Base-by-base conservation (phyloP, 2,888 invertebrate genomes). In the Neuroscelio doddi region DNA sequence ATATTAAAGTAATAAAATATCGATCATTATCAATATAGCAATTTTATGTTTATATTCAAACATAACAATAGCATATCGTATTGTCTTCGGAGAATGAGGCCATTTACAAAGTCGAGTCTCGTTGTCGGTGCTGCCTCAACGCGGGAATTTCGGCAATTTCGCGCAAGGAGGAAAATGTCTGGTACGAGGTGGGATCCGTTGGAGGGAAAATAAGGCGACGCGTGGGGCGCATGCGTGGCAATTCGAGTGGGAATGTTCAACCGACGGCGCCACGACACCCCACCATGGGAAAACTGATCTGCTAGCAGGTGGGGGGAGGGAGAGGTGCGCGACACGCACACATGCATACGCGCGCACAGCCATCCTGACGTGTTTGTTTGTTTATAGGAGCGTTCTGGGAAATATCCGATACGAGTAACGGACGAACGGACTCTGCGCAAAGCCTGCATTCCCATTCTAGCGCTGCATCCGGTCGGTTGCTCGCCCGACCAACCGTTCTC, bases 351-450 rank as follows among this genome's bases (percentile, higher is more conserved):
- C 30, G 9, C 30, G 10, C 30, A 30, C 30, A 3, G 3, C 9
- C 30, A 4, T 3, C 2, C 10, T 12, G 32, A 24, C 10, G 41
- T 68, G 73, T 77, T 76, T 80, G 80, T 80, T 81, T 80, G 82
- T 82, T 82, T 81, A 81, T 80, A 80, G 79, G 75, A 74, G 77
- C 76, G 75, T 81, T 82, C 81, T 80, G 78, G 78, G 81, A 81
- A 80, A 80, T 78, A 77, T 78, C 77, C 75, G 78, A 75, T 70
- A 74, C 81, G 79, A 76, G 78, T 81, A 81, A 81, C 81, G 81
- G 81, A 79, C 78, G 76, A 73, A 64, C 63, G 69, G 56, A 64
- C 72, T 61, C 74, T 72, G 74, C 74, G 68, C 63, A 68, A 68
- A 70, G 69, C 77, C 64, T 74, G 76, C 79, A 81, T 81, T 82